These are phyloP conservation scores for Apodemia hepburni DNA, from an alignment of 2,888 invertebrate species.

Conservation along the genomic window DNA sequence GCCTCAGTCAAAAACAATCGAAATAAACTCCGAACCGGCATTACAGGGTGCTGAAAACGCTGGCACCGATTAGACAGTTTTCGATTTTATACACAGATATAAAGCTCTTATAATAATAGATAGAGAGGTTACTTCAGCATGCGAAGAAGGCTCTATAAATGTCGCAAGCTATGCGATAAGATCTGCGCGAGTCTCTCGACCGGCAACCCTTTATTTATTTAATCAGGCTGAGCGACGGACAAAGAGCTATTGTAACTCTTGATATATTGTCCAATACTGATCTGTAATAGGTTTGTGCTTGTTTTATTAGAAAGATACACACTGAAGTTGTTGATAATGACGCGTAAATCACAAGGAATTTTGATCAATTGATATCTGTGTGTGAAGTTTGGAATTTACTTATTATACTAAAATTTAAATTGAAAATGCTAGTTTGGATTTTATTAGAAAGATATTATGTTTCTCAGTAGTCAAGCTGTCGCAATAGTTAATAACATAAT, in stretches of 20 bases:
- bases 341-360: slow-evolving; percentile 32
- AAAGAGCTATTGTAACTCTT: slow-evolving; percentile 75
- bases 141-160: slow-evolving; percentile 48
- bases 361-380: neutral
- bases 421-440: neutral
- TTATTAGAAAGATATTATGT: neutral
- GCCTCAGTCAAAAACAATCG: slow-evolving; percentile 39
- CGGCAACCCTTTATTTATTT: slow-evolving; percentile 76
- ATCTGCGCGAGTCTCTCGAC: slow-evolving; percentile 63
- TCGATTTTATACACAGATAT: slow-evolving; percentile 42
- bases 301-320: slow-evolving; percentile 43
- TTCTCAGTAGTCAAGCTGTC: too few relatives aligned
- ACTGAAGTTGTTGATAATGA: slow-evolving; percentile 25
- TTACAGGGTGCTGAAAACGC: slow-evolving; percentile 34
- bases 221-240: slow-evolving; percentile 75
- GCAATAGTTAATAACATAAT: too few relatives aligned
- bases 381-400: neutral
- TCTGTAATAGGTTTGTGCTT: slow-evolving; percentile 53
- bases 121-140: slow-evolving; percentile 51
- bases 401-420: neutral
- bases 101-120: slow-evolving; percentile 48
- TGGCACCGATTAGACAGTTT: slow-evolving; percentile 43
- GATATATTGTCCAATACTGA: slow-evolving; percentile 63
- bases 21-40: slow-evolving; percentile 41
- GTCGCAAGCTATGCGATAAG: slow-evolving; percentile 61